Percentiles rank a stretch among this genome's conserved stretches.
Conservation (phyloP, 2,797 vertebrate species). For the Leuciscus waleckii region DNA sequence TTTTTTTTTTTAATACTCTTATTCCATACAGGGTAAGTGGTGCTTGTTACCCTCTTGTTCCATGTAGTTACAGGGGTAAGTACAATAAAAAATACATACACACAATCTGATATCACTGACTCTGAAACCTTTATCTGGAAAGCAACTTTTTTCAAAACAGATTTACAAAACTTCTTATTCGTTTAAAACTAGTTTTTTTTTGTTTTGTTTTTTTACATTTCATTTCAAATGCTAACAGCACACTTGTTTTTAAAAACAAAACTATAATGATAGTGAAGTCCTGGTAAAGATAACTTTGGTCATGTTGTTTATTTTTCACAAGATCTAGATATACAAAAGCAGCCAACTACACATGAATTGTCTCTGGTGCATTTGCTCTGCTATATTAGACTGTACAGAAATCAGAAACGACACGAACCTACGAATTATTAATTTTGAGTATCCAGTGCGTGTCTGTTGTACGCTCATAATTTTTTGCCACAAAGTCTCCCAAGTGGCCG, state of each 20-base stretch:
- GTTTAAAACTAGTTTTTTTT: too few species aligned
- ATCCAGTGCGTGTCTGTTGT: background rate
- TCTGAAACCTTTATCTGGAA: too few species aligned
- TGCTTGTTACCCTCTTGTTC: too few species aligned
- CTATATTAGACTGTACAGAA: slow-evolving; percentile 5
- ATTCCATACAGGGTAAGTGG: too few species aligned
- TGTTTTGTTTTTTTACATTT: too few species aligned
- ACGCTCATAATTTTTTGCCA: background rate
- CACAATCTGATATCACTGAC: too few species aligned
- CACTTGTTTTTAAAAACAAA: background rate
- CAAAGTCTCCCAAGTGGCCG: background rate
- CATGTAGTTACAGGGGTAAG: too few species aligned
- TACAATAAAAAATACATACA: too few species aligned
- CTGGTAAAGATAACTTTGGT: background rate
- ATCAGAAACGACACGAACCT: slow-evolving; percentile 21
- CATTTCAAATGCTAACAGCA: background rate
- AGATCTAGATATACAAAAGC: background rate
- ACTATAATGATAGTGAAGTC: background rate
- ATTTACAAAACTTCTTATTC: too few species aligned
- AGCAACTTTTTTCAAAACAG: too few species aligned
- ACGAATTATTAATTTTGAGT: background rate
- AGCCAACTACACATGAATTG: background rate
- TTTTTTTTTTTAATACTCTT: too few species aligned
- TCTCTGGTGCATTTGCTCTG: background rate
- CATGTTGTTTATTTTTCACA: background rate